Conservation (phyloP, 1,140 invertebrate genomes). For the Drusus annulatus region DNA sequence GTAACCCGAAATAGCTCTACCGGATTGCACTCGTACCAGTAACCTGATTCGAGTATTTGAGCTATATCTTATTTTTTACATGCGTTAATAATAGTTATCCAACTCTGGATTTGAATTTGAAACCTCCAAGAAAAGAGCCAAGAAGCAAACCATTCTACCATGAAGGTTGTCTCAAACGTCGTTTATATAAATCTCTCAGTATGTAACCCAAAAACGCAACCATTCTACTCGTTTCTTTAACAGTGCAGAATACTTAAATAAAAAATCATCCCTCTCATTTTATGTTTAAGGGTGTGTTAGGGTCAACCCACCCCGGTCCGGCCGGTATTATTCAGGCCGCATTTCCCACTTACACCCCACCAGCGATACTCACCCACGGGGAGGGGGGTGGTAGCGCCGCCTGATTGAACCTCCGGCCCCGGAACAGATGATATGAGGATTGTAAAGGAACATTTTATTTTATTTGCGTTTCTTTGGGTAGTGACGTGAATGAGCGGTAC, state of each 20-base stretch:
- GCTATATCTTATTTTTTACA: too few relatives aligned
- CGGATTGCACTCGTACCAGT: too few relatives aligned
- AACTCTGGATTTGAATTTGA: too few relatives aligned
- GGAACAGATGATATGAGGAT: not conserved
- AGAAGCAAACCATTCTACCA: too few relatives aligned
- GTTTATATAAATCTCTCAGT: too few relatives aligned
- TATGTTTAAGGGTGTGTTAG: conserved; percentile 1
- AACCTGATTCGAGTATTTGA: too few relatives aligned
- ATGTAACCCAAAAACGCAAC: too few relatives aligned
- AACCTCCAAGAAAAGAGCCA: too few relatives aligned
- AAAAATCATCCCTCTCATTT: not conserved
- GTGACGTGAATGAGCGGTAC: too few relatives aligned
- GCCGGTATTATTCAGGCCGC: not conserved
- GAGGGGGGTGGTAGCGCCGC: not conserved
- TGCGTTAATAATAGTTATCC: too few relatives aligned
- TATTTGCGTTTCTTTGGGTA: not conserved
- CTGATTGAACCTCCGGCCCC: conserved; percentile 10
- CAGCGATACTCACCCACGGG: not conserved
- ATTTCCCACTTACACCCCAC: not conserved
- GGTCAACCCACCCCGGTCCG: conserved; percentile 8
- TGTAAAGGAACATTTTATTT: conserved; percentile 11
- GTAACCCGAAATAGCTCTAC: too few relatives aligned
- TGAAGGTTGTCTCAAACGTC: too few relatives aligned
- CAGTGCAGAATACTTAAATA: conserved; percentile 6
- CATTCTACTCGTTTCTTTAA: not conserved